These are phyloP conservation scores for Panagrolaimus sp. DNA, from an alignment of 1,140 invertebrate species.

Conservation along the genomic window DNA sequence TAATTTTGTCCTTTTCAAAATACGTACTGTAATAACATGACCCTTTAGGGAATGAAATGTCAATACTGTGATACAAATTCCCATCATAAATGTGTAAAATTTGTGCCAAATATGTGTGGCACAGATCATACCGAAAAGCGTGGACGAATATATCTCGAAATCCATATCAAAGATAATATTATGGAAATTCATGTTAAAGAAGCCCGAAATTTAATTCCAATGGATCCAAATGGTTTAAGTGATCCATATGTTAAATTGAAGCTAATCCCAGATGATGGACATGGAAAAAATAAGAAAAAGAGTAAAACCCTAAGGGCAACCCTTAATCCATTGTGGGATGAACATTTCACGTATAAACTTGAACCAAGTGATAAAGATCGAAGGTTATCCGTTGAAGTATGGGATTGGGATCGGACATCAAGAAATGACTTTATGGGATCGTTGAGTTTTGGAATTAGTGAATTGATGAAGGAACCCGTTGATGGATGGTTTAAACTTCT, in stretches of 20 bases:
- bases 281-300: conserved; percentile 87
- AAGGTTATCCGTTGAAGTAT: conserved; percentile 86
- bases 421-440: conserved; percentile 99
- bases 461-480: conserved; percentile 81
- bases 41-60: conserved; percentile 59
- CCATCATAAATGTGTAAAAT: conserved; percentile 94
- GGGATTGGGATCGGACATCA: conserved; percentile 99
- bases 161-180: conserved; percentile 48
- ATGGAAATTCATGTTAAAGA: conserved; percentile 48
- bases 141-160: conserved; percentile 73
- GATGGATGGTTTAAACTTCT: conserved; percentile 97
- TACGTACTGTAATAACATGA: too few relatives aligned
- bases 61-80: conserved; percentile 99
- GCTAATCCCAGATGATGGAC: conserved; percentile 76
- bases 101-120: conserved; percentile 90
- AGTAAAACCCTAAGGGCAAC: conserved; percentile 89
- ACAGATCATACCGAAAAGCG: conserved; percentile 97
- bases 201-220: conserved; percentile 93
- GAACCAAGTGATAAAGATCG: conserved; percentile 91
- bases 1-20: too few relatives aligned
- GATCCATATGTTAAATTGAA: conserved; percentile 99
- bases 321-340: conserved; percentile 94
- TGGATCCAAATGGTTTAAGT: conserved; percentile 90
- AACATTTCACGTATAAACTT: conserved; percentile 83
- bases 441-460: conserved; percentile 93